Evolutionary conservation across 92 coral and sea anemone species (phyloP).

Genomic region (Galaxea fascicularis): DNA sequence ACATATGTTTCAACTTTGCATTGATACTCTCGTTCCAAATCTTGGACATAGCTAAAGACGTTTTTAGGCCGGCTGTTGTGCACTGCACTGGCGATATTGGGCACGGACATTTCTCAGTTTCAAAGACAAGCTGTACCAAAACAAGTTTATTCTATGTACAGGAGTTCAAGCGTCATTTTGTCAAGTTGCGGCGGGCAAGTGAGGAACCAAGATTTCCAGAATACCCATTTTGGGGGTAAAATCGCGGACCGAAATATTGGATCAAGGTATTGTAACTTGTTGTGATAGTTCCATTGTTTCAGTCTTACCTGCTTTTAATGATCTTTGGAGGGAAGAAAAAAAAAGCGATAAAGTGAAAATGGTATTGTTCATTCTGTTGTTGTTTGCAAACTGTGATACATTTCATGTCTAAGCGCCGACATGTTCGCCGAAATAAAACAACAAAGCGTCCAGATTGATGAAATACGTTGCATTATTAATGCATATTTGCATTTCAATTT

Average conservation of each 20-base stretch:
- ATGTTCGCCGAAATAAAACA: not conserved
- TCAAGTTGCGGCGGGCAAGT: no score
- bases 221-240: not conserved
- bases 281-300: not conserved
- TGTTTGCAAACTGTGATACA: not conserved
- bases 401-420: conserved; percentile 5
- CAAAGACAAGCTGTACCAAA: not conserved
- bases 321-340: not conserved
- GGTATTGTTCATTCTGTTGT: not conserved
- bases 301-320: not conserved
- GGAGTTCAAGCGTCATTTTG: not conserved
- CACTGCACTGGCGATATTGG: not conserved
- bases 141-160: not conserved
- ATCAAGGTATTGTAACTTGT: conserved; percentile 5
- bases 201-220: not conserved
- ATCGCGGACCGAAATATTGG: not conserved
- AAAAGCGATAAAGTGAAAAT: not conserved
- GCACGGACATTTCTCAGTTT: not conserved
- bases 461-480: conserved; percentile 20
- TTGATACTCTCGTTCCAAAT: not conserved
- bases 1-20: not conserved
- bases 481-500: conserved; percentile 10
- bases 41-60: not conserved
- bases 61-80: no score
- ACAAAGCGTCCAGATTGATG: not conserved